These are phyloP conservation scores for Pempheris klunzingeri DNA, from an alignment of 2,797 vertebrate species.

Conservation along the genomic window DNA sequence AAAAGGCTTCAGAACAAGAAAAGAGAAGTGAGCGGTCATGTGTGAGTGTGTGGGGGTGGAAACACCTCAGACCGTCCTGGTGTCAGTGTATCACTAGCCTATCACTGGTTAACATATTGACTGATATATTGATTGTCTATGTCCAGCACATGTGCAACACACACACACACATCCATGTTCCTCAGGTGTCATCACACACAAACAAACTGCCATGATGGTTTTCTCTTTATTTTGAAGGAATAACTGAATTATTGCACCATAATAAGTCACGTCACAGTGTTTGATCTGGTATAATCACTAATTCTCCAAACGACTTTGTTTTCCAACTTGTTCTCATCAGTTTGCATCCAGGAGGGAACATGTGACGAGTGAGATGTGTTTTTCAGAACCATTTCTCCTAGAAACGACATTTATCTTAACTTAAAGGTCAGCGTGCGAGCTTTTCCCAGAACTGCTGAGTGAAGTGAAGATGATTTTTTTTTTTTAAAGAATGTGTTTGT, in stretches of 20 bases:
- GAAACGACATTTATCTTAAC: too few species aligned
- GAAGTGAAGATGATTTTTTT: not conserved
- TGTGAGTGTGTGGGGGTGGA: too few species aligned
- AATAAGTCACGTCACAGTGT: too few species aligned
- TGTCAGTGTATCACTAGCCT: constrained; percentile 18
- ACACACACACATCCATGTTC: not conserved
- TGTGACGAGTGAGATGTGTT: too few species aligned
- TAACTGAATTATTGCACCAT: not conserved
- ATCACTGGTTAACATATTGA: constrained; percentile 23
- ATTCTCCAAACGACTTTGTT: too few species aligned
- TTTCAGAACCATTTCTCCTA: too few species aligned
- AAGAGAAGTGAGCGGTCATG: too few species aligned
- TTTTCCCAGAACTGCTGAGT: not conserved
- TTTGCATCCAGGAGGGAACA: not conserved
- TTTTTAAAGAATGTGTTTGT: not conserved
- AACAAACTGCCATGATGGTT: not conserved
- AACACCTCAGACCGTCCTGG: not conserved
- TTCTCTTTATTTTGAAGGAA: not conserved
- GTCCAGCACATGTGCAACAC: not conserved
- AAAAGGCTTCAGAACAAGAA: not conserved
- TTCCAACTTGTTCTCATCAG: too few species aligned
- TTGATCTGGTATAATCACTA: too few species aligned
- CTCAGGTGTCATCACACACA: not conserved
- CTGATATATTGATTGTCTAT: constrained; percentile 12
- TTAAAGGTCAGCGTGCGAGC: not conserved